phyloP scores from a whole-genome alignment of 1,140 invertebrate genomes.

The Eubasilissa regina region DNA sequence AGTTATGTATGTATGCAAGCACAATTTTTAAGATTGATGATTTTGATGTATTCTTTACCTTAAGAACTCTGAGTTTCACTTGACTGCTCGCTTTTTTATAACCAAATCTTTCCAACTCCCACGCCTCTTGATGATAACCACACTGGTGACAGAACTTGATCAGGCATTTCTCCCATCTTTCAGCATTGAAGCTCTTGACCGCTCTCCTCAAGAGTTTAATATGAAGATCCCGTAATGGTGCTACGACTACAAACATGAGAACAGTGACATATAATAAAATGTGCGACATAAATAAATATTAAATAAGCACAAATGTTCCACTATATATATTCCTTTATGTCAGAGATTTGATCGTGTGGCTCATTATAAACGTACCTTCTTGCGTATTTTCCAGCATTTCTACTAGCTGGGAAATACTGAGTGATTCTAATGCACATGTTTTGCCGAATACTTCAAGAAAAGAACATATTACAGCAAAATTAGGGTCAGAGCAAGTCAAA shows the following conservation, averaged over 20 bases:
- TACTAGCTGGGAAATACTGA: conserved; percentile 87
- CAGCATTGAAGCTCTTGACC: conserved; percentile 86
- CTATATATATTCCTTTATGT: conserved; percentile 65
- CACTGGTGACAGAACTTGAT: conserved; percentile 94
- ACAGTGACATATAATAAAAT: background rate
- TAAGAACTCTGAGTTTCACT: conserved; percentile 91
- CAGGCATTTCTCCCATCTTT: conserved; percentile 92
- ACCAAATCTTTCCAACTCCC: conserved; percentile 96
- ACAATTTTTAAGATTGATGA: too few species aligned
- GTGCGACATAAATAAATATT: conserved; percentile 21
- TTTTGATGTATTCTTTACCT: conserved; percentile 69
- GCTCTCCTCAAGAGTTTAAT: conserved; percentile 91
- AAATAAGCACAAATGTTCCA: background rate
- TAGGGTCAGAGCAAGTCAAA: conserved; percentile 93
- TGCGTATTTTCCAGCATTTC: conserved; percentile 90
- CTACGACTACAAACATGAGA: conserved; percentile 79
- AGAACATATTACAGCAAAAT: conserved; percentile 96
- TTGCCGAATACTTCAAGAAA: conserved; percentile 92
- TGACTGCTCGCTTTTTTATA: conserved; percentile 92
- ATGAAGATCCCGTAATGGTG: conserved; percentile 87
- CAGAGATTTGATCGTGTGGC: conserved; percentile 61
- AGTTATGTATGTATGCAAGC: too few species aligned
- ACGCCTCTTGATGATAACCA: conserved; percentile 89
- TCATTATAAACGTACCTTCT: conserved; percentile 77
- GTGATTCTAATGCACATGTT: conserved; percentile 82